Evolutionary conservation across 2,888 invertebrate genomes (phyloP).

Genomic region (Eilema griseolum): DNA sequence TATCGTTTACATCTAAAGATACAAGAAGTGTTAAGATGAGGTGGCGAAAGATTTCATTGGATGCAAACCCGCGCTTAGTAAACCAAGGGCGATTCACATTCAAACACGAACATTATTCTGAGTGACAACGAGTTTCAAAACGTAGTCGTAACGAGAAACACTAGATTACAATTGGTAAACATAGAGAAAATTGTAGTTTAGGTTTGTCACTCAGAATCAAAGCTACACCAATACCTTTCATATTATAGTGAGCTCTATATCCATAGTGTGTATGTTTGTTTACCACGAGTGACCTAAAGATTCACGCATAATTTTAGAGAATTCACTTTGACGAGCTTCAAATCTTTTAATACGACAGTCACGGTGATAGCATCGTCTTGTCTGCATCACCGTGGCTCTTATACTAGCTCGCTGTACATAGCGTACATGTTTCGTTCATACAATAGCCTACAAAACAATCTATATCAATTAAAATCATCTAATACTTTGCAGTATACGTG

Average conservation of each 20-base stretch:
- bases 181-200: no score
- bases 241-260: no score
- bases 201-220: no score
- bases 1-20: background rate
- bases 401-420: background rate
- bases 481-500: background rate
- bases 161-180: no score
- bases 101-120: background rate
- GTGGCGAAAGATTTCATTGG: background rate
- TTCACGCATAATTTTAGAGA: background rate
- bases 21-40: background rate
- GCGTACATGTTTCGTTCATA: background rate
- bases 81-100: background rate
- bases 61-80: background rate
- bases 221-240: no score
- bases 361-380: background rate
- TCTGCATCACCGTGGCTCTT: background rate
- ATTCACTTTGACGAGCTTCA: background rate
- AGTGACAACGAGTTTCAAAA: no score
- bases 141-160: no score
- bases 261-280: background rate
- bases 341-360: no score
- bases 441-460: background rate
- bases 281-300: background rate
- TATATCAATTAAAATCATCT: background rate